phyloP scores from a whole-genome alignment of 2,113 vertebrate species.

The Platysteira castanea region DNA sequence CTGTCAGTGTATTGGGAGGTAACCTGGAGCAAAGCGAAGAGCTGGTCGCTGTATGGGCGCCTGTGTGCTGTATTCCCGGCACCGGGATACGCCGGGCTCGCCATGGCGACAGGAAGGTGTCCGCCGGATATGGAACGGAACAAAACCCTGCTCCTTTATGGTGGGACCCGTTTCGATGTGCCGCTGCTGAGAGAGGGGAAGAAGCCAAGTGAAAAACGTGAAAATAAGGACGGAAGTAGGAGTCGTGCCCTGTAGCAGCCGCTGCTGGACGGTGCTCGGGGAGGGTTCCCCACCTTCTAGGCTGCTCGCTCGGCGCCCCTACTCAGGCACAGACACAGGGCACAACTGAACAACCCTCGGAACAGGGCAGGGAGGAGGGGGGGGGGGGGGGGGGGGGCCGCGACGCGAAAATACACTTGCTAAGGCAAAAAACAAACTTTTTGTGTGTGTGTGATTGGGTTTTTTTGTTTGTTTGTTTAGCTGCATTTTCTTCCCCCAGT shows the following conservation, averaged over 20 bases:
- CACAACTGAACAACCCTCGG: not conserved
- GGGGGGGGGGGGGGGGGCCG: too few species aligned
- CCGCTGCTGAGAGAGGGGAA: not conserved
- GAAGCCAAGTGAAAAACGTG: not conserved
- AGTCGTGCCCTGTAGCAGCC: not conserved
- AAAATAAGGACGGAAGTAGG: not conserved
- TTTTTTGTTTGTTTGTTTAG: not conserved
- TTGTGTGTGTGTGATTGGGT: not conserved
- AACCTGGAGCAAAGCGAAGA: not conserved
- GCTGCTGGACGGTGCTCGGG: not conserved
- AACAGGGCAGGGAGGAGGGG: not conserved
- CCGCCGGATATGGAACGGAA: too few species aligned
- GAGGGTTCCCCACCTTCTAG: not conserved
- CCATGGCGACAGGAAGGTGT: not conserved
- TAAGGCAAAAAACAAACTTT: not conserved
- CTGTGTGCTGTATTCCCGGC: not conserved
- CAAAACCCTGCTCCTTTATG: not conserved
- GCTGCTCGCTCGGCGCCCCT: not conserved
- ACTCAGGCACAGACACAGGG: not conserved
- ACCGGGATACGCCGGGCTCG: not conserved
- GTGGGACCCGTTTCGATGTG: not conserved
- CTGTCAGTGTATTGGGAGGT: not conserved
- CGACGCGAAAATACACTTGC: not conserved
- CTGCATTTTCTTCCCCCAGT: not conserved
- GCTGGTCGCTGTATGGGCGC: not conserved